Conservation (phyloP, 2,888 invertebrate genomes). For the Leucania comma region DNA sequence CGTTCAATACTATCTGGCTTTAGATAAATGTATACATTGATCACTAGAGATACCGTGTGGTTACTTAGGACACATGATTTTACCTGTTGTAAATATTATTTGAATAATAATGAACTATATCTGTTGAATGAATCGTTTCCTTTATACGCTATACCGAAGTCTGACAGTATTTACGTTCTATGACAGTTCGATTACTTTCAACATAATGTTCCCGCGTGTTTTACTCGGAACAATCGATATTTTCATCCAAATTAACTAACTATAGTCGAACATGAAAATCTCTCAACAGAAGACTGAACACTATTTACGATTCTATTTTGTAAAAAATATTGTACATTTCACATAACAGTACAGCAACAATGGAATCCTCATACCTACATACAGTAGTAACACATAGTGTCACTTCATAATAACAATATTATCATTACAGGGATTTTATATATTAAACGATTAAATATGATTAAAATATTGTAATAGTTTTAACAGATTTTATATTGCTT, state of each 20-base stretch:
- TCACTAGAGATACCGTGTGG: slow-evolving; percentile 79
- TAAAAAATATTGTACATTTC: slow-evolving; percentile 86
- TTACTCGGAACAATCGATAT: slow-evolving; percentile 55
- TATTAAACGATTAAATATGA: slow-evolving; percentile 87
- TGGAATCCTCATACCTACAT: slow-evolving; percentile 65
- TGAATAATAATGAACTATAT: slow-evolving; percentile 75
- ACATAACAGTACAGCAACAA: slow-evolving; percentile 80
- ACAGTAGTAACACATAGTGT: slow-evolving; percentile 75
- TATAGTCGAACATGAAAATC: slow-evolving; percentile 76
- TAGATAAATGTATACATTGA: slow-evolving; percentile 90
- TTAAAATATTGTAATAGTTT: slow-evolving; percentile 87
- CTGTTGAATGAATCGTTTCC: slow-evolving; percentile 75
- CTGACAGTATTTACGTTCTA: slow-evolving; percentile 64
- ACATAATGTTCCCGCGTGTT: slow-evolving; percentile 60
- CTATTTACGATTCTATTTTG: slow-evolving; percentile 90
- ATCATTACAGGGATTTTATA: slow-evolving; percentile 91
- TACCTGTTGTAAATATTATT: slow-evolving; percentile 82
- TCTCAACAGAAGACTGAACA: slow-evolving; percentile 89
- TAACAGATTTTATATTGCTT: slow-evolving; percentile 85
- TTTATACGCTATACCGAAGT: slow-evolving; percentile 74
- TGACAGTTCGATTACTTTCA: slow-evolving; percentile 54
- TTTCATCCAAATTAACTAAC: slow-evolving; percentile 66
- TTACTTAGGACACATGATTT: slow-evolving; percentile 69
- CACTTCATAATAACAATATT: slow-evolving; percentile 89
- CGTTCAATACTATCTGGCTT: slow-evolving; percentile 88